Conservation (phyloP, 2,797 vertebrate genomes). For the Falco biarmicus region DNA sequence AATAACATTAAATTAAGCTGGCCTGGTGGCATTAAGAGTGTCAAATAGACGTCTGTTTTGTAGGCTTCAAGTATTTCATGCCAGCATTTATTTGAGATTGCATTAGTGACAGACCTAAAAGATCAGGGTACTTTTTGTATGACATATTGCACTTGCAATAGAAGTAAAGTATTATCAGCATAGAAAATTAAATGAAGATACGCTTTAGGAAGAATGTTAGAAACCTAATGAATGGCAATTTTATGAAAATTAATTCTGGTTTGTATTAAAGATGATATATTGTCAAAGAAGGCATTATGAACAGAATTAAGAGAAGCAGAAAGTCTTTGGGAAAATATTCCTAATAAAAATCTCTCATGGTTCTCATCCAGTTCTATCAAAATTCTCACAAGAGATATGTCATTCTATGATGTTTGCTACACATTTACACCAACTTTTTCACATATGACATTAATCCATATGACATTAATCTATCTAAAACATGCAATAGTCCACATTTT, state of each 20-base stretch:
- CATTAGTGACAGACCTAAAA: background rate
- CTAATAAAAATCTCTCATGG: fast-evolving
- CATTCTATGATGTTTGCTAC: background rate
- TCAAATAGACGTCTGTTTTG: background rate
- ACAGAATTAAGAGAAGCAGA: background rate
- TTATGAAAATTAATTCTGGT: background rate
- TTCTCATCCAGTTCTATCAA: background rate
- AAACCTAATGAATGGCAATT: background rate
- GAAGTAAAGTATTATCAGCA: background rate
- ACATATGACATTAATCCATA: fast-evolving
- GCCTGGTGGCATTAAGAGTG: background rate
- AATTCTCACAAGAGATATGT: too few species aligned
- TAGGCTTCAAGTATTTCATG: background rate
- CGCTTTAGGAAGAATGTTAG: background rate
- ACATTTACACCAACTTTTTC: background rate
- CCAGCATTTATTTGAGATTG: background rate
- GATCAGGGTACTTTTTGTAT: background rate
- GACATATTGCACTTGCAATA: background rate
- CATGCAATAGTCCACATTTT: background rate
- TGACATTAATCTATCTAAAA: background rate
- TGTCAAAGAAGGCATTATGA: background rate
- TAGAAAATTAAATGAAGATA: background rate
- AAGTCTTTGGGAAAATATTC: background rate
- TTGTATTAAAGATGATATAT: background rate
- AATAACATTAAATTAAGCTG: background rate